A percentile compares a stretch with the other conserved stretches of the same genome.
Conservation (phyloP, 2,888 invertebrate genomes). For the Labia minor region DNA sequence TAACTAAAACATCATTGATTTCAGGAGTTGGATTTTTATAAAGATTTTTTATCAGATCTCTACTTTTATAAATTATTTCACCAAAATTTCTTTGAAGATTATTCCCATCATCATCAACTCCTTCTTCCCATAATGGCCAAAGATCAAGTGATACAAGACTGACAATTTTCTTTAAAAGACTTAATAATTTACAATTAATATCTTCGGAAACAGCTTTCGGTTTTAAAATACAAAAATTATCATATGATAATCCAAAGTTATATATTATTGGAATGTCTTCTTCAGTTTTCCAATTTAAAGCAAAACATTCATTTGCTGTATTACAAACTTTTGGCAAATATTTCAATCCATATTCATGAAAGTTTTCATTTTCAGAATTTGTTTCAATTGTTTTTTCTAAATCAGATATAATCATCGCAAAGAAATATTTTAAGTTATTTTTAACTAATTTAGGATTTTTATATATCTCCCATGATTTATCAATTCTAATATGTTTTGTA, state of each 20-base stretch:
- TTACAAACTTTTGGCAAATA: background rate
- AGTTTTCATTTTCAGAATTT: background rate
- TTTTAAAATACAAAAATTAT: background rate
- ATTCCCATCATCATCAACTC: slow-evolving; percentile 16
- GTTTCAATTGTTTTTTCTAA: background rate
- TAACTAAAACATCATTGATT: slow-evolving; percentile 16
- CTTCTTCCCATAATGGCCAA: slow-evolving; percentile 22
- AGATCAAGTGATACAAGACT: slow-evolving; percentile 20
- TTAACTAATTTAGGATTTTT: background rate
- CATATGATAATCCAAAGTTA: background rate
- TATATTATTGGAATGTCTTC: background rate
- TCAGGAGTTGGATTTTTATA: background rate
- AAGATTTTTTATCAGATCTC: background rate
- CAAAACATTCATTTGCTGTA: background rate
- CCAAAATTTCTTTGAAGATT: slow-evolving; percentile 21
- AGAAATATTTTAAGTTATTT: background rate
- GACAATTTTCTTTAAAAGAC: slow-evolving; percentile 14
- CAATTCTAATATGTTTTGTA: slow-evolving; percentile 16
- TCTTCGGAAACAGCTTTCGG: background rate
- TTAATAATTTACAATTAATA: background rate
- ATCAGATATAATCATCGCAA: background rate
- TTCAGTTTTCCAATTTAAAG: background rate
- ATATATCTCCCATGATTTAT: background rate
- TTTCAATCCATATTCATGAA: background rate
- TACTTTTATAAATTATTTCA: slow-evolving; percentile 21